Evolutionary conservation across 2,797 vertebrate species (phyloP), one percentile per base, ranked within the genome.

Genomic region (Coendou prehensilis): DNA sequence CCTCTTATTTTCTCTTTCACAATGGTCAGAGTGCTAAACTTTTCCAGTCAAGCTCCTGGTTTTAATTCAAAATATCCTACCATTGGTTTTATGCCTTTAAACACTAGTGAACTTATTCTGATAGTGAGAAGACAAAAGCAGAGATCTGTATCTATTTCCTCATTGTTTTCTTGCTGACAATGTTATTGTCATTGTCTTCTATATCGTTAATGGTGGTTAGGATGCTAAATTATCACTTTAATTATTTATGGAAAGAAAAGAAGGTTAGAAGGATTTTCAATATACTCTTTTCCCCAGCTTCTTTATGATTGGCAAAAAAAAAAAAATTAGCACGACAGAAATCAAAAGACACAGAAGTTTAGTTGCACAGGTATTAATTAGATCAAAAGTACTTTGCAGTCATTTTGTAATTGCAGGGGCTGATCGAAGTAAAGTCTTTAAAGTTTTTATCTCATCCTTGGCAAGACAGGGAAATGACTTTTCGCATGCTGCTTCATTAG

Each of bases 241-340:
- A 84, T 97, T 97, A 95, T 93, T 96, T 98, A 96, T 96, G 97
- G 93, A 59, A 96, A 93, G 94, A 63, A 95, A 95, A 73, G 90
- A 64, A 84, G 52, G 89, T 93, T 59, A 92, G 92, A 94, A 96
- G 90, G 93, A 90, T 96, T 97, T 97, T 94, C 94, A 97, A 93
- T 79, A 96, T 71, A 86, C 85, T 89, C 73, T 64, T 61, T 76
- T 52, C 18, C 61, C 54, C 3, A 37, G 56, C 54, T 96, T 85
- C 61, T 93, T 87, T 79, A 57, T 54, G 45, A 85, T 17, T 61
- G 56, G 63, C 11, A 2, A 30, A 76, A 57, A 67, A 64, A 64
- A 37, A 2, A 22, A 18, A 20, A 63, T 37, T 41, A 76, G 9
- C 11, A 33, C 4, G 7, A 7, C 26, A 47, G 54, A 61, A 91